Evolutionary conservation across 2,113 vertebrate genomes (phyloP), one percentile per base, ranked within the genome.

Genomic region (Datnioides undecimradiatus): DNA sequence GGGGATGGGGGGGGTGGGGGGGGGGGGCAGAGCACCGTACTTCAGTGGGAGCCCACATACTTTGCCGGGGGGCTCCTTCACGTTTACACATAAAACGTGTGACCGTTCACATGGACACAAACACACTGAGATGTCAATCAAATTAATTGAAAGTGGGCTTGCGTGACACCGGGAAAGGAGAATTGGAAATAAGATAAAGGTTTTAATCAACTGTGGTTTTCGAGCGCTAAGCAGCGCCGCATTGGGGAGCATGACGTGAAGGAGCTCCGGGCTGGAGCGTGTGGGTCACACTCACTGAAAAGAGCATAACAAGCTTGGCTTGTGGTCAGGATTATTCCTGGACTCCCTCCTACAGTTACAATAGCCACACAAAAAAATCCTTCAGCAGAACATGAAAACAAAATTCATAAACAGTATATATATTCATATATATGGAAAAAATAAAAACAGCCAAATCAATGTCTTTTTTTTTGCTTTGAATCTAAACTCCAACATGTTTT

Each of bases 371-470:
- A 46, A 34, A 49, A 45, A 49, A 6, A 64, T 68, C 34, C 63
- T 82, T 86, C 58, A 75, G 88, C 85, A 92, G 90, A 94, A 93
- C 78, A 88, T 90, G 87, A 90, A 92, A 90, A 87, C 52, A 91
- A 87, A 90, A 77, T 21, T 2, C 38, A 83, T 76, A 72, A 72
- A 76, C 67, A 73, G 46, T 33, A 64, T 73, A 68, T 49, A 38
- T 29, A 48, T 66, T 25, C 21, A 76, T 76, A 49, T 65, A 72
- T 81, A 71, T 25, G 6, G 5, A 46, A 38, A 52, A 63, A 52
- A 59, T 8, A 62, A 68, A 86, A 88, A 73, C 41, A 74, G 51
- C 58, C 43, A 86, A 88, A 90, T 85, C 25, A 67, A 72, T 63
- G 8, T 69, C 21, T 77, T n/a, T 58, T 79, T 81, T 71, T 77